A percentile compares a stretch with the other conserved stretches of the same genome.
phyloP scores from a whole-genome alignment of 2,888 invertebrate genomes.

The Adineta ricciae region DNA sequence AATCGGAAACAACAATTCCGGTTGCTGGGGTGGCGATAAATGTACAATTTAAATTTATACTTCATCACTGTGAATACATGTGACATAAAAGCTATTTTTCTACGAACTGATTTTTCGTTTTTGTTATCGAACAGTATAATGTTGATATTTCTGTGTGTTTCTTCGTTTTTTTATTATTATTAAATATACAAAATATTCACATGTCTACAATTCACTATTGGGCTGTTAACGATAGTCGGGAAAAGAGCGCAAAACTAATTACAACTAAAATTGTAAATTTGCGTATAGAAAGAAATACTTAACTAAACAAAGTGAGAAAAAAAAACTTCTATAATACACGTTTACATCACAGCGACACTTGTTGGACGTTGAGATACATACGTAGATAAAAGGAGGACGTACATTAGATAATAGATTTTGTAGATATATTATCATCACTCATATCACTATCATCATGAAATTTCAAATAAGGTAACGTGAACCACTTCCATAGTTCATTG shows the following conservation, averaged over 20 bases:
- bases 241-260: background rate
- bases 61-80: slow-evolving; percentile 28
- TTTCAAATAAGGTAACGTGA: slow-evolving; percentile 23
- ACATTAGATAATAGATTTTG: background rate
- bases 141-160: background rate
- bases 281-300: background rate
- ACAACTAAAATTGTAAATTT: background rate
- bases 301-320: background rate
- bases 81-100: slow-evolving; percentile 40
- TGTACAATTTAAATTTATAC: background rate
- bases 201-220: background rate
- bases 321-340: background rate
- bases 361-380: background rate
- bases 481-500: slow-evolving; percentile 49
- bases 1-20: background rate
- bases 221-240: background rate
- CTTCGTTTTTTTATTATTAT: background rate
- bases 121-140: no score
- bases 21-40: background rate
- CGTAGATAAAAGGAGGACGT: background rate
- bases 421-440: background rate
- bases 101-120: no score
- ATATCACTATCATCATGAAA: slow-evolving; percentile 15
- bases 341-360: background rate
- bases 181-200: background rate